Evolutionary conservation across 2,888 invertebrate genomes (phyloP).

Genomic region (Mesodorylaimus sp.): DNA sequence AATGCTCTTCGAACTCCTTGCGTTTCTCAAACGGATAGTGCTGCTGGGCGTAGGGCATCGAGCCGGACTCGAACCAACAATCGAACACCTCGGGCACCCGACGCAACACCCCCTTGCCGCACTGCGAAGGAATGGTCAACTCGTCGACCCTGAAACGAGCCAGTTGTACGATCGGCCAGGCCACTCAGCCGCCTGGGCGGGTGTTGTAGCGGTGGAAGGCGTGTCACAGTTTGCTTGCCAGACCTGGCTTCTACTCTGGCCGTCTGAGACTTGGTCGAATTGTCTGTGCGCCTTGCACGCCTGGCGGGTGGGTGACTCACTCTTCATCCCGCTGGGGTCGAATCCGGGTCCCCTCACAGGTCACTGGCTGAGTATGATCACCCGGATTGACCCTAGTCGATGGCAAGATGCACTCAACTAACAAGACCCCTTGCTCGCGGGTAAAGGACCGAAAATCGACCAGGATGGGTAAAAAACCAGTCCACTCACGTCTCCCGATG

Average conservation of each 20-base stretch:
- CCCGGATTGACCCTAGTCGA: too few relatives aligned
- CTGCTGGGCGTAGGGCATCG: constrained; percentile 92
- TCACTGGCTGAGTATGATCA: too few relatives aligned
- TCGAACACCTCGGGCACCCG: constrained; percentile 89
- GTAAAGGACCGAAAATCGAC: constrained; percentile 2
- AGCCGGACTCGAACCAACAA: constrained; percentile 99
- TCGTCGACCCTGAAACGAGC: constrained; percentile 51
- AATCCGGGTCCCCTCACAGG: too few relatives aligned
- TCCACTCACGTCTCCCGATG: constrained; percentile 58
- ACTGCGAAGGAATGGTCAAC: constrained; percentile 70
- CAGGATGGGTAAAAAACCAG: constrained; percentile 8
- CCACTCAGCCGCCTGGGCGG: neutral
- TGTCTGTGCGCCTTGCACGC: too few relatives aligned
- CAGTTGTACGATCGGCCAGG: neutral
- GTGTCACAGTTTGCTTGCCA: too few relatives aligned
- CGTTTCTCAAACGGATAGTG: constrained; percentile 88
- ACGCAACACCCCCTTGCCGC: constrained; percentile 61
- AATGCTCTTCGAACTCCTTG: constrained; percentile 66
- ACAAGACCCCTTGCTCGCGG: neutral
- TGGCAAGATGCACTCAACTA: too few relatives aligned
- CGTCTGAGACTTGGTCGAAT: too few relatives aligned
- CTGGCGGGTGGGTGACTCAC: too few relatives aligned
- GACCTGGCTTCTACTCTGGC: too few relatives aligned
- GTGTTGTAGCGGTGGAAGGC: too few relatives aligned
- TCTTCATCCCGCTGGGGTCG: too few relatives aligned